These are phyloP conservation scores for Macroteleia sp. DNA, from an alignment of 2,888 invertebrate species.

Conservation along the genomic window DNA sequence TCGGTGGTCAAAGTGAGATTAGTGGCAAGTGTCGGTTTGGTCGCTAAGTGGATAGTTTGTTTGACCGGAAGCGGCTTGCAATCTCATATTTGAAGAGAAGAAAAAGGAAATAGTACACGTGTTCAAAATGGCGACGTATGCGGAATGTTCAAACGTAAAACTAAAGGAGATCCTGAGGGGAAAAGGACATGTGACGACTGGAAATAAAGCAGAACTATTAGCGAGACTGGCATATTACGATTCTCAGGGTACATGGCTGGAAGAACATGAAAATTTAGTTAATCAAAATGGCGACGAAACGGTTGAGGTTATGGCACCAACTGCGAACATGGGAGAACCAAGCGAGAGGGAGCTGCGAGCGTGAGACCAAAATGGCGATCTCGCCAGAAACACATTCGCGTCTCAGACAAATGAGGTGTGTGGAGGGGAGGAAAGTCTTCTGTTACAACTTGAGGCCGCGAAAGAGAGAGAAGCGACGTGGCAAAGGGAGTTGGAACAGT, in stretches of 20 bases:
- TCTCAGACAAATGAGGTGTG: neutral
- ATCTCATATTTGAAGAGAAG: neutral
- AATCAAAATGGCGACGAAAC: neutral
- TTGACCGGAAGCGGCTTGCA: conserved; percentile 1
- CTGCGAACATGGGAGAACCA: neutral
- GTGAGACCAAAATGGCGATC: neutral
- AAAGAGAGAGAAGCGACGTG: neutral
- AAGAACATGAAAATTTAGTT: neutral
- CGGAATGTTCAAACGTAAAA: neutral
- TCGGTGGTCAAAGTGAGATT: neutral
- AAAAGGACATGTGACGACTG: conserved; percentile 3
- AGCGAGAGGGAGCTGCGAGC: neutral
- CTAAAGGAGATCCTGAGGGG: conserved; percentile 2
- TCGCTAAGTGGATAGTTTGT: neutral
- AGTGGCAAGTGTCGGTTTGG: neutral
- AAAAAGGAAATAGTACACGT: neutral
- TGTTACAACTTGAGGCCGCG: neutral
- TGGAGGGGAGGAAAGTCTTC: neutral
- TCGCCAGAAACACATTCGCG: neutral
- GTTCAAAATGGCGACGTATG: conserved; percentile 2
- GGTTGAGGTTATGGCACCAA: neutral
- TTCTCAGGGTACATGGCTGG: neutral
- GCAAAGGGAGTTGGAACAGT: neutral
- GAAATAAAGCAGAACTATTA: conserved; percentile 21
- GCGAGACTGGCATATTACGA: neutral